A percentile compares a stretch with the other conserved stretches of the same genome.
Conservation (phyloP, 1,140 invertebrate species). For the Pygmarrhopalites habei region DNA sequence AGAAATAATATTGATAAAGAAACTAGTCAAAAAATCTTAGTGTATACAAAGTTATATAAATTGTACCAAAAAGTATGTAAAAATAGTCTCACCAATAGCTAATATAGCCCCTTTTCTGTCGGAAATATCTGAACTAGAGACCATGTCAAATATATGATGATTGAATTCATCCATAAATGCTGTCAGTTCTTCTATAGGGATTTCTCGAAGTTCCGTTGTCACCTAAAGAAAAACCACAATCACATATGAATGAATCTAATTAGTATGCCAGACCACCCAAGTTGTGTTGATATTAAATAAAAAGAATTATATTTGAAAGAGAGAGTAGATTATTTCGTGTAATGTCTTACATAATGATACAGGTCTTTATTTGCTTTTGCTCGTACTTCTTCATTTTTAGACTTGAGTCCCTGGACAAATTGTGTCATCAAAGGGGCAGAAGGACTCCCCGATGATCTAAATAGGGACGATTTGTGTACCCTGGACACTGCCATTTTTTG, state of each 20-base stretch:
- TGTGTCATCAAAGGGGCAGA: constrained; percentile 55
- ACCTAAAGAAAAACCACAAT: constrained; percentile 40
- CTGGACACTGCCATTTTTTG: background rate
- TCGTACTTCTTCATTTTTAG: constrained; percentile 73
- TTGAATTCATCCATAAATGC: constrained; percentile 91
- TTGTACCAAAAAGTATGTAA: background rate
- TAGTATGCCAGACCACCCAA: too few species aligned
- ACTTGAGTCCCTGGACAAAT: constrained; percentile 81
- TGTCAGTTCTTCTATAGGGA: constrained; percentile 81
- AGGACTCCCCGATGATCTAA: constrained; percentile 4
- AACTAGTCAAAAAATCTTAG: too few species aligned
- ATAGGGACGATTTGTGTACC: constrained; percentile 2
- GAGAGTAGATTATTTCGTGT: too few species aligned
- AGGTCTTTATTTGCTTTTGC: constrained; percentile 78
- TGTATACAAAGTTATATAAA: too few species aligned
- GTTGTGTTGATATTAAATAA: too few species aligned
- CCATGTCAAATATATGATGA: constrained; percentile 92
- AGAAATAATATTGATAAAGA: constrained; percentile 3
- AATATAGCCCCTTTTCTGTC: constrained; percentile 93
- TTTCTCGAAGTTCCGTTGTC: constrained; percentile 82
- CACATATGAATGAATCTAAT: background rate
- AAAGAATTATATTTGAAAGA: too few species aligned
- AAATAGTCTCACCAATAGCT: constrained; percentile 72
- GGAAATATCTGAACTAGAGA: constrained; percentile 81
- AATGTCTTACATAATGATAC: constrained; percentile 65